These are phyloP conservation scores for Acronicta alni DNA, from an alignment of 2,888 invertebrate species.

Conservation along the genomic window DNA sequence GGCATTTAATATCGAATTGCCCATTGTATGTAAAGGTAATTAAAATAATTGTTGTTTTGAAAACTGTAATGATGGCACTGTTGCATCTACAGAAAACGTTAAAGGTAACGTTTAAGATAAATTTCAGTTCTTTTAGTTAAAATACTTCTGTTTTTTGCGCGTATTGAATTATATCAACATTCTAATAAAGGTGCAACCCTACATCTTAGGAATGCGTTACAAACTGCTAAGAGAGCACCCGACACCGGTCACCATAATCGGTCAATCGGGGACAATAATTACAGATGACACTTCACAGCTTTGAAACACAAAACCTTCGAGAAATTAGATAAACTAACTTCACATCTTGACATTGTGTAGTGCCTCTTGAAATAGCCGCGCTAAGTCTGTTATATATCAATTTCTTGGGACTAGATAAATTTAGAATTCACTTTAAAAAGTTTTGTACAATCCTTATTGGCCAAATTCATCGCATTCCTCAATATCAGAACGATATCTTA, in stretches of 20 bases:
- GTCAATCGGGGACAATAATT: constrained; percentile 80
- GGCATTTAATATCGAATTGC: constrained; percentile 41
- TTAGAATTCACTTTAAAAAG: background rate
- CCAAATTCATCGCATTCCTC: constrained; percentile 23
- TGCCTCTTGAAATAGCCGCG: constrained; percentile 42
- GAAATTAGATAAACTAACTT: constrained; percentile 68
- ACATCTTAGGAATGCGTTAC: constrained; percentile 50
- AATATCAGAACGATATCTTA: constrained; percentile 37
- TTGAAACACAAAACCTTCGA: constrained; percentile 80
- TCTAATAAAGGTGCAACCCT: constrained; percentile 33
- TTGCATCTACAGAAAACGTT: too few species aligned
- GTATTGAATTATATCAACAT: constrained; percentile 35
- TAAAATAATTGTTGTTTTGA: background rate
- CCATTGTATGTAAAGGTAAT: constrained; percentile 11
- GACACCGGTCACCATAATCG: constrained; percentile 76
- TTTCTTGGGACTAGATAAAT: background rate
- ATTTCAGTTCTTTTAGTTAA: too few species aligned
- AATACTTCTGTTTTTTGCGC: too few species aligned
- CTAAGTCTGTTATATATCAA: constrained; percentile 15
- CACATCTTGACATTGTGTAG: constrained; percentile 53
- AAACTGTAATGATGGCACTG: too few species aligned
- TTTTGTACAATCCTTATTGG: background rate
- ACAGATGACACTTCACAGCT: constrained; percentile 78
- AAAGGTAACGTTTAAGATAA: too few species aligned
- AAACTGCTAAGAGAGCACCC: constrained; percentile 68